Conservation (phyloP, 2,113 vertebrate genomes). For the Spea multiplicata region DNA sequence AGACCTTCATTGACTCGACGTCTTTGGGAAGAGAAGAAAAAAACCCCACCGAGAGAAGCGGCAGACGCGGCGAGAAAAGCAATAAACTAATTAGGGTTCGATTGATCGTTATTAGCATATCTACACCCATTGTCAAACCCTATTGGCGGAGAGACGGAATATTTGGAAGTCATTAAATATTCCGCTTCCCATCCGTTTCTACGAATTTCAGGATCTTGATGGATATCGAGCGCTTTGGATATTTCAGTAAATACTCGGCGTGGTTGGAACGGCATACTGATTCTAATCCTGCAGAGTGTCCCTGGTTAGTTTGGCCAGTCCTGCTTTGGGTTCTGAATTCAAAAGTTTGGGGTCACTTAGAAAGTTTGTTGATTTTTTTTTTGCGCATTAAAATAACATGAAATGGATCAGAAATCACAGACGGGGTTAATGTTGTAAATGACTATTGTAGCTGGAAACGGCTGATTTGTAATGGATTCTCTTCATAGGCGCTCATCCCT, state of each 20-base stretch:
- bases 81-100: conserved; percentile 34
- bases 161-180: conserved; percentile 3
- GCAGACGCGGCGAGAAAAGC: conserved; percentile 12
- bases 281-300: too few relatives aligned
- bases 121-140: background rate
- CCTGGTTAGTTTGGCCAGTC: too few relatives aligned
- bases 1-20: conserved; percentile 1
- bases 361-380: too few relatives aligned
- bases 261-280: too few relatives aligned
- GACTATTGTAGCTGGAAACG: too few relatives aligned
- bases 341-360: too few relatives aligned
- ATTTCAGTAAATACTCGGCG: background rate
- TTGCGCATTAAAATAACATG: too few relatives aligned
- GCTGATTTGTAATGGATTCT: too few relatives aligned
- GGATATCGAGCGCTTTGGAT: conserved; percentile 20
- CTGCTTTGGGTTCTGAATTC: too few relatives aligned
- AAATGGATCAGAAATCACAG: too few relatives aligned
- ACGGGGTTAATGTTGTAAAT: too few relatives aligned
- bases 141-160: background rate
- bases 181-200: background rate
- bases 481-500: too few relatives aligned
- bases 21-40: background rate
- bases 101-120: conserved; percentile 38
- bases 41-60: background rate
- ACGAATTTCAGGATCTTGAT: background rate